Evolutionary conservation across 2,888 invertebrate species (phyloP), one percentile per base, ranked within the genome.

Genomic region (Hypena proboscidalis): DNA sequence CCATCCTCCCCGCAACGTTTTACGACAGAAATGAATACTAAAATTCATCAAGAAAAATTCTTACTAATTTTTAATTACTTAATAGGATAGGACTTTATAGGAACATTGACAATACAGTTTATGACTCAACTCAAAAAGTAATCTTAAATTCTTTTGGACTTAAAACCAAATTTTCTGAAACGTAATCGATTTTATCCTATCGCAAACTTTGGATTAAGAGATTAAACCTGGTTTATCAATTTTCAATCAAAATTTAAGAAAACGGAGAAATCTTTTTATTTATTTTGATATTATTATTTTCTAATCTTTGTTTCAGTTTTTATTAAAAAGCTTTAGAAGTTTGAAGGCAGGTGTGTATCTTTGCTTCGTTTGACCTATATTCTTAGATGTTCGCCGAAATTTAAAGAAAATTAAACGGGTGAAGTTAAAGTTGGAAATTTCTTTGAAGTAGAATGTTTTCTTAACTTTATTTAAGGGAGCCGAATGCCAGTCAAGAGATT

Each of bases 21-120:
- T 49, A 61, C 47, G 41, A 47, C 26, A 29, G 13, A 41, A 48
- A 45, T 44, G 26, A 49, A 47, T 54, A 44, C 27, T 32, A 33
- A 38, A 37, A 41, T 21, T 9, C 19, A 4, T 4, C 13, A 4
- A 4, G 26, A 30, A 33, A 13, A 19, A n/a, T 9, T 42, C 4
- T 11, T 33, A n/a, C 10, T 19, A 30, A 4, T n/a, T 29, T 35
- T 36, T 20, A 1, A 36, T 36, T 9, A 17, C 6, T 39, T 32
- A 9, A 29, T 42, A n/a, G n/a, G n/a, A n/a, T n/a, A n/a, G n/a
- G n/a, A n/a, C n/a, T n/a, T n/a, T 13, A 7, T 21, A 25, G 22
- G 6, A 17, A 33, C 9, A 13, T n/a, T 10, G 33, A 31, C 33
- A 26, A 35, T 20, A 43, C 11, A 31, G 6, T 21, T 36, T 11